phyloP scores from a whole-genome alignment of 2,113 vertebrate species.

The Centrocercus urophasianus region DNA sequence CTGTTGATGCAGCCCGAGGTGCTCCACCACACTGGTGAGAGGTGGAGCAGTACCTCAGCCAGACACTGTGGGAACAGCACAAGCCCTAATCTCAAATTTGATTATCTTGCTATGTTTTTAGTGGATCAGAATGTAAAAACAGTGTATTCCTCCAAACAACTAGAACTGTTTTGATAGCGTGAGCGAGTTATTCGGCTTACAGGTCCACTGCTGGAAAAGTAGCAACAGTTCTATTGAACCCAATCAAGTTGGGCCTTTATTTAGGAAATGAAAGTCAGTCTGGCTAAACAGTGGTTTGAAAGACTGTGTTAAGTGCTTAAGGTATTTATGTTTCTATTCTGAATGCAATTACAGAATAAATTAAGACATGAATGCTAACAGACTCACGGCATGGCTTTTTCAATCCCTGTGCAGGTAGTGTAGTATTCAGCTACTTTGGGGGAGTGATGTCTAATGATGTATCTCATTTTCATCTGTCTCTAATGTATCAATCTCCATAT shows the following conservation, averaged over 20 bases:
- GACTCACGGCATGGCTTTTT: background rate
- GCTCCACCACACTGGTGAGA: background rate
- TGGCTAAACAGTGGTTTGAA: background rate
- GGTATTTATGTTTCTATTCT: constrained; percentile 21
- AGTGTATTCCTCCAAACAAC: background rate
- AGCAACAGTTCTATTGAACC: background rate
- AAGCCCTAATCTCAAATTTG: background rate
- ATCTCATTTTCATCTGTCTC: background rate
- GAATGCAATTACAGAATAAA: constrained; percentile 30
- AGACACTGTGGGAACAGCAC: background rate
- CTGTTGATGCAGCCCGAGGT: background rate
- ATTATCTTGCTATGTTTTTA: background rate
- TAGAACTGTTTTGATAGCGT: background rate
- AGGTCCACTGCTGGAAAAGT: constrained; percentile 1
- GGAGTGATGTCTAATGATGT: background rate
- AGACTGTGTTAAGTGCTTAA: background rate
- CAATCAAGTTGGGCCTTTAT: background rate
- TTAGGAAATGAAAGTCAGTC: background rate
- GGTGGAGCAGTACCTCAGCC: background rate
- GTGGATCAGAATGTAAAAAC: background rate
- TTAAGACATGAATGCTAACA: constrained; percentile 2
- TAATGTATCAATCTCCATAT: background rate
- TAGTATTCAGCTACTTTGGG: background rate
- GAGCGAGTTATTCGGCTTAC: background rate
- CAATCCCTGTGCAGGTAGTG: background rate